A percentile compares a stretch with the other conserved stretches of the same genome.
These are phyloP conservation scores for Eupristina koningsbergeri DNA, from an alignment of 1,140 invertebrate species.

Conservation along the genomic window DNA sequence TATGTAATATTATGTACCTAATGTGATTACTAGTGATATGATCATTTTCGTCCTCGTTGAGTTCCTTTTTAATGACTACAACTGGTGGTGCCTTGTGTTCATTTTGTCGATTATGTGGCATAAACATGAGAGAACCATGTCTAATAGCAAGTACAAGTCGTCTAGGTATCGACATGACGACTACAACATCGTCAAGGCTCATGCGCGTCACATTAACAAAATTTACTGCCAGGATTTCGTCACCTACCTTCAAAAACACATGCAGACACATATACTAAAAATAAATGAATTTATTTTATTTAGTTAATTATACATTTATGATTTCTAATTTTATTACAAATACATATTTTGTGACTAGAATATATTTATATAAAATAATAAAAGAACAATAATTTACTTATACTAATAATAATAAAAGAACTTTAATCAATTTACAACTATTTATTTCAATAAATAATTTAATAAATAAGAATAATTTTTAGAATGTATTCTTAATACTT, in stretches of 20 bases:
- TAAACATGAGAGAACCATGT: constrained; percentile 77
- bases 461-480: no score
- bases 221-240: constrained; percentile 98
- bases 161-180: constrained; percentile 98
- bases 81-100: constrained; percentile 93
- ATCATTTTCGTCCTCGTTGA: constrained; percentile 86
- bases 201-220: constrained; percentile 97
- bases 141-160: constrained; percentile 93
- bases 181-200: constrained; percentile 98
- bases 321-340: no score
- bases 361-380: no score
- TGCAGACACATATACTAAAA: background rate
- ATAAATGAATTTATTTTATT: background rate
- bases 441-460: no score
- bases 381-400: no score
- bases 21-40: constrained; percentile 73
- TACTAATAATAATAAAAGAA: no score
- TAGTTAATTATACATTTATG: background rate
- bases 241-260: constrained; percentile 83
- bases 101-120: constrained; percentile 71
- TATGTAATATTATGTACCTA: constrained; percentile 63
- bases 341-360: no score
- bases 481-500: no score
- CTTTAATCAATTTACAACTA: no score
- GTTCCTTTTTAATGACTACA: constrained; percentile 93